Conservation (phyloP, 2,797 vertebrate genomes). For the Vipera ursinii region DNA sequence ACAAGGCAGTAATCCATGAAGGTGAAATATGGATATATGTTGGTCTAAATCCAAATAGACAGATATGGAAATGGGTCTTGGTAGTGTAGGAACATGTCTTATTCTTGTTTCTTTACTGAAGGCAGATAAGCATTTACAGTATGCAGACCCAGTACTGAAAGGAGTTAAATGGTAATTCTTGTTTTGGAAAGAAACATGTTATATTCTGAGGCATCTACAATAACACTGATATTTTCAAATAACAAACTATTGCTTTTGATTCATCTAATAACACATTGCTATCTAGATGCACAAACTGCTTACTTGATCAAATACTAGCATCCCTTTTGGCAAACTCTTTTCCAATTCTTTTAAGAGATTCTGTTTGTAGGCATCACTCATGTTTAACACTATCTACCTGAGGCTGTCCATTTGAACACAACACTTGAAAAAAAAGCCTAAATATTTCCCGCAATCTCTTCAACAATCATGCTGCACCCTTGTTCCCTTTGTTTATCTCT, state of each 20-base stretch:
- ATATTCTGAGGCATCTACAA: constrained; percentile 35
- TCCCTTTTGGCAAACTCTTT: constrained; percentile 39
- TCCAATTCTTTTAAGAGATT: constrained; percentile 39
- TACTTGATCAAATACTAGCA: constrained; percentile 46
- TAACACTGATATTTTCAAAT: constrained; percentile 9
- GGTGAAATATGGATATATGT: background rate
- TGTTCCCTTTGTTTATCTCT: background rate
- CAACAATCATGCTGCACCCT: background rate
- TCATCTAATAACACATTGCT: constrained; percentile 12
- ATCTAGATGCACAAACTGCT: constrained; percentile 29
- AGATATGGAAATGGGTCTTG: background rate
- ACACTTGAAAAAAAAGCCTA: background rate
- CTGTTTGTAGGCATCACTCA: constrained; percentile 32
- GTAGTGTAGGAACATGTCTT: background rate
- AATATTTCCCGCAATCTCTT: constrained; percentile 21
- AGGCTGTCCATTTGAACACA: constrained; percentile 31
- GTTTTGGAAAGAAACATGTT: background rate
- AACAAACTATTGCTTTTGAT: constrained; percentile 30
- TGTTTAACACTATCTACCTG: constrained; percentile 29
- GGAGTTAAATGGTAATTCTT: background rate
- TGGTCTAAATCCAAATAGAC: background rate
- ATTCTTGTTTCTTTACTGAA: background rate
- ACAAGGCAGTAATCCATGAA: too few relatives aligned
- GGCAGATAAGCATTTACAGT: background rate
- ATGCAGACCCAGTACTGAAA: background rate